Evolutionary conservation across 2,113 vertebrate species (phyloP).

Genomic region (Strix aluco): DNA sequence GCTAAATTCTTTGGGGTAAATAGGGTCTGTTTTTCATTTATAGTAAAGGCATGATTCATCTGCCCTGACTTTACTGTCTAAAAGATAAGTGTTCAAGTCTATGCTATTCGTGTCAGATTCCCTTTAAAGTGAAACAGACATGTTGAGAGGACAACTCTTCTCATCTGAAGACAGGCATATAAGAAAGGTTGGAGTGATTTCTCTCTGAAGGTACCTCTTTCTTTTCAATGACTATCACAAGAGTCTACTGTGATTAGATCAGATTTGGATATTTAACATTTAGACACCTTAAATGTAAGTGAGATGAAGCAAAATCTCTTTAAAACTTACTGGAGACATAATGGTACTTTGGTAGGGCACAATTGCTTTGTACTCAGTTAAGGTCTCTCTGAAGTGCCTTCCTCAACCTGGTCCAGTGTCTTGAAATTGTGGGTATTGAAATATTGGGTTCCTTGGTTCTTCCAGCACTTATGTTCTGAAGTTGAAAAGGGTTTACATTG

Average conservation of each 20-base stretch:
- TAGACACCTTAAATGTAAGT: background rate
- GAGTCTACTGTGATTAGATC: background rate
- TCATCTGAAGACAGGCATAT: background rate
- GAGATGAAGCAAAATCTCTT: background rate
- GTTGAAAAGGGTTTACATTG: background rate
- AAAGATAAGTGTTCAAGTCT: background rate
- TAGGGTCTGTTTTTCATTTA: constrained; percentile 37
- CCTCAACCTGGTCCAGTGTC: background rate
- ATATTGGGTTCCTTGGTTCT: background rate
- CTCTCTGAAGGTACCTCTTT: background rate
- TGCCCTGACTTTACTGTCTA: background rate
- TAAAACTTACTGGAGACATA: background rate
- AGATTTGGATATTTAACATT: background rate
- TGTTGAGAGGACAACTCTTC: background rate
- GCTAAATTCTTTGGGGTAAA: constrained; percentile 1
- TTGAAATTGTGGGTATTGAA: background rate
- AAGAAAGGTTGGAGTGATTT: background rate
- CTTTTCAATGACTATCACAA: background rate
- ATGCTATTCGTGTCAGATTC: background rate
- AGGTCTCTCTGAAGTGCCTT: background rate
- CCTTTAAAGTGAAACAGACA: background rate
- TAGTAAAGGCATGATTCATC: background rate
- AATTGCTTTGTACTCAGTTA: background rate
- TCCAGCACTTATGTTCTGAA: background rate
- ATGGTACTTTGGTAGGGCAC: background rate